These are phyloP conservation scores for Ormyrus rosae DNA, from an alignment of 2,888 invertebrate genomes.

Conservation along the genomic window DNA sequence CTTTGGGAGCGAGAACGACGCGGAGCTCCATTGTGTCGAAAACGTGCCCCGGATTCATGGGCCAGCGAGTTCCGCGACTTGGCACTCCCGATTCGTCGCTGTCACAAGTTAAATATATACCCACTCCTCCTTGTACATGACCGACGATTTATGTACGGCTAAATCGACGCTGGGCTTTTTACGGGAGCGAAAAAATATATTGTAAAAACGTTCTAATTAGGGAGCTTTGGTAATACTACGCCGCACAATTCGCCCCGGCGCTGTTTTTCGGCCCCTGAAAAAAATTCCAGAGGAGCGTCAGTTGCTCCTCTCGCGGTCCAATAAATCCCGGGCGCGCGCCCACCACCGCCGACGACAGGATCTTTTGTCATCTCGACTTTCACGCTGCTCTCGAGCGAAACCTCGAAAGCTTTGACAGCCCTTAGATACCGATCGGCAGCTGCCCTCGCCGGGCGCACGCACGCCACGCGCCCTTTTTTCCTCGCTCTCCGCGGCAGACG, in stretches of 20 bases:
- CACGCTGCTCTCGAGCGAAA: constrained; percentile 1
- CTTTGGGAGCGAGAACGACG: background rate
- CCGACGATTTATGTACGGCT: too few species aligned
- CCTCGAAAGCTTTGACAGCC: background rate
- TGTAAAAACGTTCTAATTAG: too few species aligned
- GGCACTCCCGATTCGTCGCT: constrained; percentile 52
- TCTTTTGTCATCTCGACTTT: constrained; percentile 26
- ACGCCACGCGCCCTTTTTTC: constrained; percentile 58
- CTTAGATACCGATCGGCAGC: constrained; percentile 56
- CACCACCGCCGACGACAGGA: background rate
- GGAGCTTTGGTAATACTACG: too few species aligned
- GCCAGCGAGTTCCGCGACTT: constrained; percentile 67
- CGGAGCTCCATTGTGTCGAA: constrained; percentile 61
- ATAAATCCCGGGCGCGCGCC: constrained; percentile 40
- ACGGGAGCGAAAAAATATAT: too few species aligned
- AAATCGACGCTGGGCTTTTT: background rate
- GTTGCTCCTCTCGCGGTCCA: constrained; percentile 14
- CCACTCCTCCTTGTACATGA: background rate
- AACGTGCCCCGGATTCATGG: constrained; percentile 71
- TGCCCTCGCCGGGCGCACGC: constrained; percentile 24
- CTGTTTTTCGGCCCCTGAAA: too few species aligned
- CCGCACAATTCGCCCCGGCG: too few species aligned
- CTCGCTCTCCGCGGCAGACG: constrained; percentile 52
- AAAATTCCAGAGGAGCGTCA: background rate
- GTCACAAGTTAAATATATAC: constrained; percentile 15